Evolutionary conservation across 2,888 invertebrate genomes (phyloP), one percentile per base, ranked within the genome.

Genomic region (Cistogaster globosa): DNA sequence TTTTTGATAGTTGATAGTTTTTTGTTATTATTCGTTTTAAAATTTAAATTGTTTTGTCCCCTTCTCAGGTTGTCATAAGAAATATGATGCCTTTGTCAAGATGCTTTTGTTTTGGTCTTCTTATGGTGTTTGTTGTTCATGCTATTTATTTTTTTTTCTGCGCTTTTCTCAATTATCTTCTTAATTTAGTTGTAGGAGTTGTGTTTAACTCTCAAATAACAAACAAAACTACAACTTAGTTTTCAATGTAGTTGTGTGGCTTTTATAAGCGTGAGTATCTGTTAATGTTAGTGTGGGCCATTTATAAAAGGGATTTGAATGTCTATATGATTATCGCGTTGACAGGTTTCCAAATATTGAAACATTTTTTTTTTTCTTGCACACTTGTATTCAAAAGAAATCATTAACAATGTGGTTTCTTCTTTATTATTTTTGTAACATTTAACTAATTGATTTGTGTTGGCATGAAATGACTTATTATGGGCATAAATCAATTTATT

Each of bases 181-280:
- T 71, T 83, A 83, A 83, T 83, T 77, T 77, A 77, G 82, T 83
- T 83, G 82, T 83, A 77, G 82, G 82, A 83, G 82, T 71, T 80
- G 60, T 67, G 72, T 74, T 74, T 26, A 60, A 55, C 58, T 68
- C 5, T 20, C 9, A 67, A 77, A 55, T 68, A 65, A 58, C 72
- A 57, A 76, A 76, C 22, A 48, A 60, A 68, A 81, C 36, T 42
- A 67, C 72, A 74, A 60, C 26, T 65, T 53, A 11, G 32, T 53
- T 74, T 62, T 71, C 20, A 20, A 53, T 51, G 36, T 20, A 38
- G 51, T 48, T 38, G 55, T 68, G 51, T 48, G 45, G 38, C 42
- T 12, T 42, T 42, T 51, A 22, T 11, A 1, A 18, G n/a, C n/a
- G 20, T 58, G 32, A 16, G 36, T 58, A 38, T 67, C 32, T 74